Evolutionary conservation across 1,140 invertebrate species (phyloP).

Genomic region (Asobara japonica): DNA sequence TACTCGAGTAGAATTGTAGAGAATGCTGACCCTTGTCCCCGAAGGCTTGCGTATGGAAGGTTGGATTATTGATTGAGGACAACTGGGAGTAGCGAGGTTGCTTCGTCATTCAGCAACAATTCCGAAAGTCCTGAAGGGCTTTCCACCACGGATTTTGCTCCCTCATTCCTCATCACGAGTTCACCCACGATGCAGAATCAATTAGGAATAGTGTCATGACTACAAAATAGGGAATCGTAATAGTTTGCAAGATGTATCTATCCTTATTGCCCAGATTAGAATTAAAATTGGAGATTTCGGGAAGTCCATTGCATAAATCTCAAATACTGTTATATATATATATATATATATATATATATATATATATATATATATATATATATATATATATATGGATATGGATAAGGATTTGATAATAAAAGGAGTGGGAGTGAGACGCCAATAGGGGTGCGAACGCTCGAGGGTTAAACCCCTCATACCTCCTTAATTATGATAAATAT

Average conservation of each 20-base stretch:
- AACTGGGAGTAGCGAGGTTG: constrained; percentile 44
- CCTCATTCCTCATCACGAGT: constrained; percentile 43
- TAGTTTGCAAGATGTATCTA: background rate
- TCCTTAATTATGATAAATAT: no score
- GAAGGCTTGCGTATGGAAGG: constrained; percentile 34
- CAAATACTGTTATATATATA: no score
- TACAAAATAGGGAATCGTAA: constrained; percentile 26
- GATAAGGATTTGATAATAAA: no score
- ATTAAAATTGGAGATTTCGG: no score
- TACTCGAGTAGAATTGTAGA: background rate
- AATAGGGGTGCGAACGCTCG: no score
- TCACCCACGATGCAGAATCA: constrained; percentile 41
- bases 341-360: no score
- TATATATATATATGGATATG: no score
- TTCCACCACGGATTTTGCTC: constrained; percentile 41
- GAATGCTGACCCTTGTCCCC: background rate
- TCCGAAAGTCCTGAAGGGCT: constrained; percentile 53
- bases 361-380: no score
- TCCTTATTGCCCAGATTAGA: background rate
- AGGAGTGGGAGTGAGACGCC: no score
- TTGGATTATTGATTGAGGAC: constrained; percentile 54
- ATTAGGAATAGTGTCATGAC: constrained; percentile 35
- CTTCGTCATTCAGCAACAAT: constrained; percentile 56
- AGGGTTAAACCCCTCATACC: no score
- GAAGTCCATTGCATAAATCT: no score